Evolutionary conservation across 1,140 invertebrate species (phyloP).

Genomic region (Hycleus cichorii): DNA sequence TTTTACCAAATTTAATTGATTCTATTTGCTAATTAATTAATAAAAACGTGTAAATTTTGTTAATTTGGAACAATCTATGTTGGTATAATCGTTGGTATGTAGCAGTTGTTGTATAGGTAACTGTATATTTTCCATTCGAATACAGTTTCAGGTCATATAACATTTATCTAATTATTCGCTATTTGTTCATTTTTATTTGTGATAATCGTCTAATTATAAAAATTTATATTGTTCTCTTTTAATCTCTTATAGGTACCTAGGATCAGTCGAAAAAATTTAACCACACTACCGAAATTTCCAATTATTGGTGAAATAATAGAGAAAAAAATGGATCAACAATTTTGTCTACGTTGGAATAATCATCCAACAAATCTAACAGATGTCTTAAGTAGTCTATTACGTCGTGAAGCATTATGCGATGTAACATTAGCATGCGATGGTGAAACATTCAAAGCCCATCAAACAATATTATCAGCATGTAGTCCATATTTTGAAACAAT

Average conservation of each 20-base stretch:
- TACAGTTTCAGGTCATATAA: slow-evolving; percentile 42
- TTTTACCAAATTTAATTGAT: too few species aligned
- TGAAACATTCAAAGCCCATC: slow-evolving; percentile 86
- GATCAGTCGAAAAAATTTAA: too few species aligned
- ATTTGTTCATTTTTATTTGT: not conserved
- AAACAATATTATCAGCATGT: slow-evolving; percentile 87
- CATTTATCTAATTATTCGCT: slow-evolving; percentile 25
- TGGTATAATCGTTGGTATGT: too few species aligned
- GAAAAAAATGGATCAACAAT: slow-evolving; percentile 82
- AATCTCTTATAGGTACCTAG: too few species aligned
- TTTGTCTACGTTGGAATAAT: slow-evolving; percentile 91
- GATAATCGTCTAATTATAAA: too few species aligned
- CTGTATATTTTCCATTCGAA: slow-evolving; percentile 35
- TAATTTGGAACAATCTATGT: not conserved
- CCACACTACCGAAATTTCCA: too few species aligned
- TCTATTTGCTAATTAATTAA: too few species aligned
- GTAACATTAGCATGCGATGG: slow-evolving; percentile 90
- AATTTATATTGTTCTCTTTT: too few species aligned
- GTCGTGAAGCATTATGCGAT: slow-evolving; percentile 81
- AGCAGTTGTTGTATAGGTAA: too few species aligned
- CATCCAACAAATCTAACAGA: slow-evolving; percentile 83
- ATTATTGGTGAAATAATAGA: slow-evolving; percentile 8
- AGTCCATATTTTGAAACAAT: slow-evolving; percentile 92
- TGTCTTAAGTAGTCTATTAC: slow-evolving; percentile 76
- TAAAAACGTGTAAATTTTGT: not conserved